Evolutionary conservation across 2,888 invertebrate genomes (phyloP).

Genomic region (Ophion costatus): DNA sequence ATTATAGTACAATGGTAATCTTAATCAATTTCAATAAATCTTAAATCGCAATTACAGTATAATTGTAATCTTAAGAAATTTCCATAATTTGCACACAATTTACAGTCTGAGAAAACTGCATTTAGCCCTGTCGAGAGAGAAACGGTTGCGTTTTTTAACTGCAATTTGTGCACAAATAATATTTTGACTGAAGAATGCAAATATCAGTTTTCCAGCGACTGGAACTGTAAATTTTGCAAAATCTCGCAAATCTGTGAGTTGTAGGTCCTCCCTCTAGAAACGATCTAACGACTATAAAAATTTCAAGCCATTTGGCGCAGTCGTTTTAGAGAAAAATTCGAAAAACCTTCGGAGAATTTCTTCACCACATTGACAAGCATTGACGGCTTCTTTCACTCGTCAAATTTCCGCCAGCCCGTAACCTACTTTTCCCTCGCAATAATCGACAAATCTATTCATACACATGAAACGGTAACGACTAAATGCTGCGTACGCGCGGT

Average conservation of each 20-base stretch:
- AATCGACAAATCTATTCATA: background rate
- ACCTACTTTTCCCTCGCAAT: background rate
- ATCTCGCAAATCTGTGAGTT: background rate
- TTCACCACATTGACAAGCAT: background rate
- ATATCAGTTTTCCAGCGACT: background rate
- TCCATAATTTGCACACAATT: background rate
- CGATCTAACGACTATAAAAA: background rate
- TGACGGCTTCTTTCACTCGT: background rate
- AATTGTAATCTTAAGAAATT: too few species aligned
- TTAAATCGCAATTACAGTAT: too few species aligned
- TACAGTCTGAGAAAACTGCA: background rate
- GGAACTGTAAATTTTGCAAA: background rate
- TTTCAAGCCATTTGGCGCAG: background rate
- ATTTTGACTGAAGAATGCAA: background rate
- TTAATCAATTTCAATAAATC: too few species aligned
- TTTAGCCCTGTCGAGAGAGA: background rate
- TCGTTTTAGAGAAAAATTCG: background rate
- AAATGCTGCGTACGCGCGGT: background rate
- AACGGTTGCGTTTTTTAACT: background rate
- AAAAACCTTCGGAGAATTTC: background rate
- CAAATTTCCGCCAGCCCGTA: background rate
- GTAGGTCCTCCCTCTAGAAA: background rate
- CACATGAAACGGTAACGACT: slow-evolving; percentile 3
- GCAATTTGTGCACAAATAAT: background rate
- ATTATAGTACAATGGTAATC: background rate